Conservation (phyloP, 2,888 invertebrate genomes). For the Oscheius sp. region DNA sequence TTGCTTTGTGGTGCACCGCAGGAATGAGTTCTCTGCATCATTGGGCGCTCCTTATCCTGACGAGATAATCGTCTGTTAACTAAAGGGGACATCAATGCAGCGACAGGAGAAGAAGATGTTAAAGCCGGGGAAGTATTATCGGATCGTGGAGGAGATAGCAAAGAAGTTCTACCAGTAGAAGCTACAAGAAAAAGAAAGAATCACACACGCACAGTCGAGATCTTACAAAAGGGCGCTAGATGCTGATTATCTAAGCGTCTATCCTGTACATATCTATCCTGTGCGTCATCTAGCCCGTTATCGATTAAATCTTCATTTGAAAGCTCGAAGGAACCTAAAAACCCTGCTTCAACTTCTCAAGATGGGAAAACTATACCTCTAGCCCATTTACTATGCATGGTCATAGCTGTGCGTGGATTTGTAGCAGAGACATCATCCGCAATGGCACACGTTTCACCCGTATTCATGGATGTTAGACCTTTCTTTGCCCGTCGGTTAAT, state of each 20-base stretch:
- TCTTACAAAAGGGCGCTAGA: slow-evolving; percentile 30
- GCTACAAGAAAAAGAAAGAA: slow-evolving; percentile 14
- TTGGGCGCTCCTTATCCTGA: slow-evolving; percentile 50
- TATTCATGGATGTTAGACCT: slow-evolving; percentile 52
- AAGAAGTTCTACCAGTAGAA: slow-evolving; percentile 33
- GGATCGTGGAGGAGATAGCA: slow-evolving; percentile 42
- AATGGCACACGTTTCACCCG: slow-evolving; percentile 53
- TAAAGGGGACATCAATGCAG: slow-evolving; percentile 40
- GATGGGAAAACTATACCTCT: slow-evolving; percentile 36
- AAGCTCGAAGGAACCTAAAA: slow-evolving; percentile 49
- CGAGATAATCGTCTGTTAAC: slow-evolving; percentile 49
- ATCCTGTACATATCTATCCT: neutral
- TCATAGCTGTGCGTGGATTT: slow-evolving; percentile 52
- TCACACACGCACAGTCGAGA: neutral
- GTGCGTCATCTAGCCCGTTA: slow-evolving; percentile 39
- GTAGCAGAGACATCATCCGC: slow-evolving; percentile 60
- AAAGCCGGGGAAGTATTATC: slow-evolving; percentile 39
- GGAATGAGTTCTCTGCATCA: slow-evolving; percentile 58
- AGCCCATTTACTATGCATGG: slow-evolving; percentile 61
- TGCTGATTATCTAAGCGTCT: slow-evolving; percentile 15
- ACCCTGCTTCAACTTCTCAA: neutral
- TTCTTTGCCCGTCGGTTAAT: slow-evolving; percentile 65
- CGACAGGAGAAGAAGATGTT: slow-evolving; percentile 40
- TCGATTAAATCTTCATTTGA: slow-evolving; percentile 54
- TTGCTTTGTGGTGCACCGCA: slow-evolving; percentile 57